A percentile compares a stretch with the other conserved stretches of the same genome.
These are phyloP conservation scores for Dolichopus griseipennis DNA, from an alignment of 2,888 invertebrate species.

Conservation along the genomic window DNA sequence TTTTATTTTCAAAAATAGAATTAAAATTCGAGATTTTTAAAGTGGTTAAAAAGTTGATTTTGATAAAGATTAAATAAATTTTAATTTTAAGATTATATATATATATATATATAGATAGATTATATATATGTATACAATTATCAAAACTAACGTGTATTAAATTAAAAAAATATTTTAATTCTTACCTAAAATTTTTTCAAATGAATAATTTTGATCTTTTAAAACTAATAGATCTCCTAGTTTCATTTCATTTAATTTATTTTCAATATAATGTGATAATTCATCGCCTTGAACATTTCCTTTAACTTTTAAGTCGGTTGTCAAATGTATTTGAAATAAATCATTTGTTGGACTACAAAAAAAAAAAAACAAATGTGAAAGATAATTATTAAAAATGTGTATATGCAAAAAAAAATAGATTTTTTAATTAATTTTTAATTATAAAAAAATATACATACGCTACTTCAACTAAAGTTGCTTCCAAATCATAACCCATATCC, in stretches of 20 bases:
- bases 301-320: slow-evolving; percentile 32
- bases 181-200: slow-evolving; percentile 32
- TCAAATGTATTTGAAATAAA: slow-evolving; percentile 28
- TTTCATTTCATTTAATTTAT: background rate
- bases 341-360: slow-evolving; percentile 30
- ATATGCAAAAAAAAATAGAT: too few relatives aligned
- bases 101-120: too few relatives aligned
- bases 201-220: slow-evolving; percentile 29
- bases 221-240: slow-evolving; percentile 30
- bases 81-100: too few relatives aligned
- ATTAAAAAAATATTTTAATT: too few relatives aligned
- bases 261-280: background rate
- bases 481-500: slow-evolving; percentile 22
- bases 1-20: too few relatives aligned
- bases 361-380: background rate
- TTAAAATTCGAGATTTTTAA: too few relatives aligned
- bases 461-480: slow-evolving; percentile 27
- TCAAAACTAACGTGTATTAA: too few relatives aligned
- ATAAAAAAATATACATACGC: slow-evolving; percentile 29
- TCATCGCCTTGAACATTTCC: slow-evolving; percentile 24
- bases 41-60: too few relatives aligned
- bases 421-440: background rate
- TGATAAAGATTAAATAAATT: too few relatives aligned
- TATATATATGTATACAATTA: too few relatives aligned
- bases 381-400: too few relatives aligned